A percentile compares a stretch with the other conserved stretches of the same genome.
phyloP scores from a whole-genome alignment of 2,797 vertebrate genomes.

The Aythya fuligula region DNA sequence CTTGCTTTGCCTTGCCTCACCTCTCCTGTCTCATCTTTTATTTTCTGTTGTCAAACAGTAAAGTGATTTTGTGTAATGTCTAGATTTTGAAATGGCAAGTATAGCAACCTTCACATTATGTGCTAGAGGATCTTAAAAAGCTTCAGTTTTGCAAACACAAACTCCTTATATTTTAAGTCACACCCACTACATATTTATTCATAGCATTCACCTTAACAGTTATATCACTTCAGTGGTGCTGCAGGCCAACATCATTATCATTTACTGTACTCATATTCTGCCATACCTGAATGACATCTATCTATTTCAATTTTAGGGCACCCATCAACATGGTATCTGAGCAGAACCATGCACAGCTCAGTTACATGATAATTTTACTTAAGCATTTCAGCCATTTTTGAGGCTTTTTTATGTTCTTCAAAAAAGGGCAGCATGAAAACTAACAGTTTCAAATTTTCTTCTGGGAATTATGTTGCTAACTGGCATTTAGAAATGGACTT shows the following conservation, averaged over 20 bases:
- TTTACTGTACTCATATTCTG: fast-evolving
- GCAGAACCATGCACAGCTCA: not conserved
- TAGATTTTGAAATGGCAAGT: not conserved
- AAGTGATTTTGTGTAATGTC: not conserved
- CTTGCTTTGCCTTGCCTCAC: no score
- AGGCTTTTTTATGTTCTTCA: not conserved
- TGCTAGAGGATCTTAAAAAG: not conserved
- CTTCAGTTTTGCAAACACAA: fast-evolving
- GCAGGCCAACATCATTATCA: not conserved
- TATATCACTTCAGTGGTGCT: not conserved
- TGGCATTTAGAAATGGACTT: not conserved
- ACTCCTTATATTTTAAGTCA: not conserved
- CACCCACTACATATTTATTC: not conserved
- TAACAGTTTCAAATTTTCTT: not conserved
- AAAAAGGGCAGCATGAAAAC: not conserved
- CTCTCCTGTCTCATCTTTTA: no score
- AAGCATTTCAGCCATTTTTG: not conserved
- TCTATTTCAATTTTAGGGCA: not conserved
- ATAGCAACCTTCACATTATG: not conserved
- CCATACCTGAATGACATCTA: not conserved
- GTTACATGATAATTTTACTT: not conserved
- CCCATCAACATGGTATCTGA: not conserved
- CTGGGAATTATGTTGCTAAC: not conserved
- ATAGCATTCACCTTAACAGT: not conserved
- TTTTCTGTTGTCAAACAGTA: not conserved